Base-by-base conservation (phyloP, 2,797 vertebrate genomes). In the Anguilla marmorata region DNA sequence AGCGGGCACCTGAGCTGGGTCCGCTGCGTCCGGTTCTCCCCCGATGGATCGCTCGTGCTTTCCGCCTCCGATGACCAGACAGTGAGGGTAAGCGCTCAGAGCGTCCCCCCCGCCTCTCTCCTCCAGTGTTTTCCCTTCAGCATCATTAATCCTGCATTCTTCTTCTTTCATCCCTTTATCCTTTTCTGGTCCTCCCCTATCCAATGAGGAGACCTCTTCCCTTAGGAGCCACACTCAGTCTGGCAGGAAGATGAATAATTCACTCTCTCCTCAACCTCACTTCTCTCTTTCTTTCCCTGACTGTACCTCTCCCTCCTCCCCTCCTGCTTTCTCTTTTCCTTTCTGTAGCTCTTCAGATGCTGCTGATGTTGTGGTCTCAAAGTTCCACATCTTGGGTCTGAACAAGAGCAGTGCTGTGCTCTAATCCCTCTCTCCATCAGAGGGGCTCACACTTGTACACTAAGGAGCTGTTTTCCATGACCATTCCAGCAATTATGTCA, bases 1-100 rank as follows among this genome's bases (percentile, higher is more conserved):
- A 97, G 96, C 84, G 98, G 97, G 88, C 99, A 99, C 93, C 95
- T 98, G 93, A 99, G 98, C 91, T 99, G 98, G 98, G 97, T 99
- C 89, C 96, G 98, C 37, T 96, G 96, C 86, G 98, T 98, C 88
- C 94, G 96, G 87, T 99, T 99, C 95, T 99, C 98, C 16, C 92
- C 93, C 0, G 97, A 99, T 84, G 98, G 98, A 84, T 97, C 97
- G n/a, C 96, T 96, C 21, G 96, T 99, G 92, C 96, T 99, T 88
- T 99, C 98, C 16, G 97, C 97, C 88, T 99, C 98, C 2, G 97
- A 99, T 88, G 99, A 99, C 92, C 97, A 98, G 90, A 99, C 98
- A 63, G 93, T 99, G 93, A 96, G 98, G 72, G 98, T 99, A 92
- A 95, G 96, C 4, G 16, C 41, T 52, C n/a, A 14, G 11, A 79